Evolutionary conservation across 2,797 vertebrate genomes (phyloP).

Genomic region (Chaetodon trifasciatus): DNA sequence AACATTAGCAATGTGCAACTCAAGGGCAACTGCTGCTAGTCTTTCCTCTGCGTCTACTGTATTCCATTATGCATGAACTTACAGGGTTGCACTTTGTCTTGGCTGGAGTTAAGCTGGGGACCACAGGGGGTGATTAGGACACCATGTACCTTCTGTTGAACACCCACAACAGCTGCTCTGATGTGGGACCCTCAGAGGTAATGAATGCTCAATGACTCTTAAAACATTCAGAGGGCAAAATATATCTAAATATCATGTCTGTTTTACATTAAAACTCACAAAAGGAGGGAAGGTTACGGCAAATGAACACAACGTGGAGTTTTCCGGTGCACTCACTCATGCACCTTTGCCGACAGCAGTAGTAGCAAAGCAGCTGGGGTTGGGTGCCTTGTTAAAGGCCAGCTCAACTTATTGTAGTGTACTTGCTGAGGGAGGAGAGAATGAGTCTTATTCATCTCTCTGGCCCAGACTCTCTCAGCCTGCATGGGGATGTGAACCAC

Average conservation of each 20-base stretch:
- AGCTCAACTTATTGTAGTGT: conserved; percentile 28
- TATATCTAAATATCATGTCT: conserved; percentile 57
- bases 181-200: conserved; percentile 63
- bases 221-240: conserved; percentile 68
- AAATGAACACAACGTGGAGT: conserved; percentile 25
- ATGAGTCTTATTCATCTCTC: conserved; percentile 57
- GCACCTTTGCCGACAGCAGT: conserved; percentile 25
- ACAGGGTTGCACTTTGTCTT: conserved; percentile 76
- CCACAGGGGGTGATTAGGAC: conserved; percentile 79
- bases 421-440: conserved; percentile 31
- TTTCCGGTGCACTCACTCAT: conserved; percentile 3
- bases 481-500: conserved; percentile 45
- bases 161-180: conserved; percentile 78
- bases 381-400: conserved; percentile 37
- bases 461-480: conserved; percentile 63
- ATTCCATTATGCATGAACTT: conserved; percentile 80
- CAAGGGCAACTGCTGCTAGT: conserved; percentile 66
- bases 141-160: conserved; percentile 77
- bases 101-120: conserved; percentile 72
- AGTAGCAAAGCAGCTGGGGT: conserved; percentile 34
- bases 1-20: conserved; percentile 62
- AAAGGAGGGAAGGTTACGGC: conserved; percentile 40
- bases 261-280: conserved; percentile 48
- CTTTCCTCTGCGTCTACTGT: conserved; percentile 54
- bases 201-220: conserved; percentile 71